These are phyloP conservation scores for Pseudorhombus dupliciocellatus DNA, from an alignment of 2,113 vertebrate genomes.

Conservation along the genomic window DNA sequence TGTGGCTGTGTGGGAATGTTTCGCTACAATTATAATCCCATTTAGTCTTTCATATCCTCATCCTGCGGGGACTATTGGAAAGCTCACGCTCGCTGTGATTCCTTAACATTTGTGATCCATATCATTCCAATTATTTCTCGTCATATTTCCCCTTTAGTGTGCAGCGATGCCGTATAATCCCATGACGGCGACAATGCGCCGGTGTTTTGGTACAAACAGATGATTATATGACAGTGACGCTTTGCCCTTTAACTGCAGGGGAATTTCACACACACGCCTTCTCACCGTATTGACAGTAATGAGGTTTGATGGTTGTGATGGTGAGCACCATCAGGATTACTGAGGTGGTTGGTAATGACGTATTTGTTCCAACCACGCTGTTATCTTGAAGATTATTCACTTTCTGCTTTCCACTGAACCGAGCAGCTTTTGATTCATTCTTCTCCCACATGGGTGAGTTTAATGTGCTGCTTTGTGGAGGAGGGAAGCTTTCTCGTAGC, in stretches of 20 bases:
- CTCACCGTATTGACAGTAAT: conserved; percentile 51
- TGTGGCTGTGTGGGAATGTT: conserved; percentile 42
- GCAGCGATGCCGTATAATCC: conserved; percentile 16
- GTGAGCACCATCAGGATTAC: conserved; percentile 29
- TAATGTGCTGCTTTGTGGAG: conserved; percentile 44
- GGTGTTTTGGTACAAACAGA: background rate
- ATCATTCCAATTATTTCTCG: conserved; percentile 24
- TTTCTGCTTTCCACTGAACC: conserved; percentile 22
- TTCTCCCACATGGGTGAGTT: conserved; percentile 45
- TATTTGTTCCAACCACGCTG: conserved; percentile 30
- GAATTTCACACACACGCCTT: conserved; percentile 2
- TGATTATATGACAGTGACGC: conserved; percentile 8
- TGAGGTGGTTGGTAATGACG: conserved; percentile 15
- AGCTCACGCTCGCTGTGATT: conserved; percentile 18
- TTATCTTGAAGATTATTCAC: conserved; percentile 48
- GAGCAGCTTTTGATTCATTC: conserved; percentile 46
- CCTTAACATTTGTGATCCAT: conserved; percentile 6
- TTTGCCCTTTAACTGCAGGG: conserved; percentile 29
- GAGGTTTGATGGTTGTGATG: conserved; percentile 34
- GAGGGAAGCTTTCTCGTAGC: conserved; percentile 35
- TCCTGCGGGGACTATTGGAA: conserved; percentile 23
- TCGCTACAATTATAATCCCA: conserved; percentile 38
- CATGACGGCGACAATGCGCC: background rate
- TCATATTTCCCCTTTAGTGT: background rate
- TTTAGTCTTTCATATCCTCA: conserved; percentile 37